Percentiles rank a stretch among this genome's conserved stretches.
Evolutionary conservation across 2,797 vertebrate genomes (phyloP).

Genomic region (Oreonectes daqikongensis): DNA sequence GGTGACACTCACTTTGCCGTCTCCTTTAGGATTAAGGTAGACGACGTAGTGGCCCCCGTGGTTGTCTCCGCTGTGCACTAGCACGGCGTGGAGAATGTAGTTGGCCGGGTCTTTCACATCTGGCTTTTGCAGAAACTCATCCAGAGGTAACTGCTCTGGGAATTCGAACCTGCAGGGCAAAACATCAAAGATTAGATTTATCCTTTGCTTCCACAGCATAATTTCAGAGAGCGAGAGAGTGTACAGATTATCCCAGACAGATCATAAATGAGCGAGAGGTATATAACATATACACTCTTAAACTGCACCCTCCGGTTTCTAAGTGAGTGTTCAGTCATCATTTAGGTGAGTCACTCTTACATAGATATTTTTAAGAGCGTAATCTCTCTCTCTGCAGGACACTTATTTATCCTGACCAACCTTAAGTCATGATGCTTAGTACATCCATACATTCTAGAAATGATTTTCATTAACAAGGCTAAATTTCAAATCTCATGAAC

Average conservation of each 20-base stretch:
- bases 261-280: neutral
- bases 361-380: conserved; percentile 36
- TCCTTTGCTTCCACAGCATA: neutral
- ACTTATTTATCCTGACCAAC: conserved; percentile 9
- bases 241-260: neutral
- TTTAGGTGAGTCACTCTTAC: conserved; percentile 59
- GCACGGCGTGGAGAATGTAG: conserved; percentile 96
- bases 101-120: conserved; percentile 98
- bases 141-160: conserved; percentile 95
- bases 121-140: conserved; percentile 98
- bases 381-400: conserved; percentile 33
- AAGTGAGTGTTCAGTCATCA: conserved; percentile 13
- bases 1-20: conserved; percentile 94
- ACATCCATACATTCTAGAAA: neutral
- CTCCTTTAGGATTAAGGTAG: conserved; percentile 98
- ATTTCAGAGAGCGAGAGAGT: neutral
- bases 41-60: conserved; percentile 99
- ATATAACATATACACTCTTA: conserved; percentile 1
- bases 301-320: neutral
- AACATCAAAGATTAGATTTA: neutral
- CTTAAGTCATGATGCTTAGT: neutral
- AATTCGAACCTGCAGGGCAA: conserved; percentile 88
- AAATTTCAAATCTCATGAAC: neutral
- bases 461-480: neutral
- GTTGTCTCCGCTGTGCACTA: conserved; percentile 99